Percentiles rank a stretch among this genome's conserved stretches.
These are phyloP conservation scores for Falco cherrug DNA, from an alignment of 2,797 vertebrate genomes.

Conservation along the genomic window DNA sequence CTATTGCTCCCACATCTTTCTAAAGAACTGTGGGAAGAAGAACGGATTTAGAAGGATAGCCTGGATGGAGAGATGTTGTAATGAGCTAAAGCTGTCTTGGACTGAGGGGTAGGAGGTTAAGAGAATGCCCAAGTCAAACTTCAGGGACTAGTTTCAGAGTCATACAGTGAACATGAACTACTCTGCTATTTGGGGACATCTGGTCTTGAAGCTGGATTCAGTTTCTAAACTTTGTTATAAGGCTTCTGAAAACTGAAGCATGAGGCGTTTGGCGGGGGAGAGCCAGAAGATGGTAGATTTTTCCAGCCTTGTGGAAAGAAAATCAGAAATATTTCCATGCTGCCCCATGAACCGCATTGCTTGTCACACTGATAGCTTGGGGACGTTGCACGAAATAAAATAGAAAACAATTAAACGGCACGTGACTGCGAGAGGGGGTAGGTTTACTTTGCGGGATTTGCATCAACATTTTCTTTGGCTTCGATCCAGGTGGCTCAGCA, in stretches of 20 bases:
- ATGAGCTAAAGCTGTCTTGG: background rate
- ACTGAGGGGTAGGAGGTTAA: background rate
- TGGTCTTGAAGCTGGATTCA: background rate
- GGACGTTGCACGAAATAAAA: background rate
- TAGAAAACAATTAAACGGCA: conserved; percentile 37
- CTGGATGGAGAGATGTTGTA: background rate
- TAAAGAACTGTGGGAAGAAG: background rate
- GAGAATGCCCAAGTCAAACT: background rate
- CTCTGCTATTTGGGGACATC: background rate
- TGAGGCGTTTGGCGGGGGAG: background rate
- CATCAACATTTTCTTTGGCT: conserved; percentile 61
- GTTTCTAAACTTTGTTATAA: background rate
- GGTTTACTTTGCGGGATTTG: conserved; percentile 30
- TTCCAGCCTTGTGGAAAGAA: background rate
- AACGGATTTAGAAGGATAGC: background rate
- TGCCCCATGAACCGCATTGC: background rate
- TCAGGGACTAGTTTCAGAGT: background rate
- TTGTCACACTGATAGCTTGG: conserved; percentile 5
- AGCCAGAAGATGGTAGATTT: background rate
- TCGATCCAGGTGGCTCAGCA: background rate
- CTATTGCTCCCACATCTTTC: background rate
- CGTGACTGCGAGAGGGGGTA: background rate
- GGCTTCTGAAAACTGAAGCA: background rate
- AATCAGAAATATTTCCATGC: background rate
- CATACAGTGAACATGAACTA: background rate